Percentiles rank a stretch among this genome's conserved stretches.
Conservation (phyloP, 2,797 vertebrate species). For the Gadopsis marmoratus region DNA sequence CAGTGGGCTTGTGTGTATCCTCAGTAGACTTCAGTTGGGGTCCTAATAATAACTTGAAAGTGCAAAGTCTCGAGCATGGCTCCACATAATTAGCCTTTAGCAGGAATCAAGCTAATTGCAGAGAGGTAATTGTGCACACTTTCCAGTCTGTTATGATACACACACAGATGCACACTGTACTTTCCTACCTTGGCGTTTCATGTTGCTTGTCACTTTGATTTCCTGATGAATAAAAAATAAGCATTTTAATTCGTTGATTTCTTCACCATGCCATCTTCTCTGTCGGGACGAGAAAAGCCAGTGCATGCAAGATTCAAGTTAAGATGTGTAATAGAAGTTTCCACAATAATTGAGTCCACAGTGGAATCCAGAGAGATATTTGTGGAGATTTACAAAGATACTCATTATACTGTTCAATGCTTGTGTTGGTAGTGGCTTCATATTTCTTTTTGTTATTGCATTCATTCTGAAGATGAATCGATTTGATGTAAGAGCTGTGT, state of each 20-base stretch:
- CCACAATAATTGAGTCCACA: conserved; percentile 32
- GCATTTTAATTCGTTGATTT: conserved; percentile 81
- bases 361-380: conserved; percentile 41
- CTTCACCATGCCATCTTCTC: conserved; percentile 63
- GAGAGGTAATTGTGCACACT: conserved; percentile 86
- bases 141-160: conserved; percentile 74
- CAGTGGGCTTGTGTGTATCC: conserved; percentile 75
- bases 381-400: conserved; percentile 42
- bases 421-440: conserved; percentile 6
- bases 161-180: conserved; percentile 48
- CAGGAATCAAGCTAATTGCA: conserved; percentile 87
- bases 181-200: conserved; percentile 77
- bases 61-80: conserved; percentile 81
- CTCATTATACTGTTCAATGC: conserved; percentile 28
- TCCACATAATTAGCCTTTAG: conserved; percentile 88
- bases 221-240: conserved; percentile 75
- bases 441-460: conserved; percentile 1
- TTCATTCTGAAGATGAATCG: conserved; percentile 2
- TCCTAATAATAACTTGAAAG: conserved; percentile 92
- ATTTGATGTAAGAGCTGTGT: conserved; percentile 11
- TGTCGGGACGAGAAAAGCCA: conserved; percentile 51
- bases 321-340: conserved; percentile 51
- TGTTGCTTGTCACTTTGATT: conserved; percentile 87
- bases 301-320: conserved; percentile 34
- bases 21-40: conserved; percentile 81